Evolutionary conservation across 1,140 invertebrate species (phyloP).

Genomic region (Yoshiicerus persimilis): DNA sequence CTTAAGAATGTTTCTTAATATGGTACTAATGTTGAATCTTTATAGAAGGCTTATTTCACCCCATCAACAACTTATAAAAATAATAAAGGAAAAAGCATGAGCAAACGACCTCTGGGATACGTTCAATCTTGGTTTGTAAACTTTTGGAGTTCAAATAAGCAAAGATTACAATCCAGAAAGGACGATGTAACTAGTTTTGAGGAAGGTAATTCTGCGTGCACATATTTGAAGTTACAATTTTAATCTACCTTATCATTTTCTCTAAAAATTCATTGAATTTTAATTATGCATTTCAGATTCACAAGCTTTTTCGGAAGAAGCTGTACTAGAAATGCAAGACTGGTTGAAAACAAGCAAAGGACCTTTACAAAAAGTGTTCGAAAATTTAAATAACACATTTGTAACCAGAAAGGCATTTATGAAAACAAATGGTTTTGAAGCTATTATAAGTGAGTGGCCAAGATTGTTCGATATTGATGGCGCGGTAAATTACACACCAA

Average conservation of each 20-base stretch:
- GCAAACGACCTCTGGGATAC: background rate
- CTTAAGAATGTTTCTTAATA: background rate
- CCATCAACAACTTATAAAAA: background rate
- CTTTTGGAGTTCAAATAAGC: background rate
- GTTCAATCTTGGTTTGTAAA: background rate
- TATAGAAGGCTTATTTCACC: background rate
- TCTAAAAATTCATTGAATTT: background rate
- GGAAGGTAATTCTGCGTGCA: background rate
- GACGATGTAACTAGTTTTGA: background rate
- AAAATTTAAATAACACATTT: background rate
- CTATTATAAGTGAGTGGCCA: background rate
- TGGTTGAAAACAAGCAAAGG: background rate
- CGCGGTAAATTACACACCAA: background rate
- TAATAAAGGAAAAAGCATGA: background rate
- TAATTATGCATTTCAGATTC: background rate
- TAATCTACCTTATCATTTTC: background rate
- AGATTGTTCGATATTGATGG: background rate
- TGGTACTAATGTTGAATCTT: slow-evolving; percentile 25
- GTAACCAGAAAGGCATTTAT: background rate
- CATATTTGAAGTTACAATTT: too few relatives aligned
- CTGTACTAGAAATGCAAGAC: background rate
- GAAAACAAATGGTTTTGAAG: background rate
- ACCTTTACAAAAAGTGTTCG: background rate
- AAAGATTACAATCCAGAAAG: background rate
- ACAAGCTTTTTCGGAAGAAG: background rate